Conservation (phyloP, 2,888 invertebrate genomes). For the Cetonia aurata region DNA sequence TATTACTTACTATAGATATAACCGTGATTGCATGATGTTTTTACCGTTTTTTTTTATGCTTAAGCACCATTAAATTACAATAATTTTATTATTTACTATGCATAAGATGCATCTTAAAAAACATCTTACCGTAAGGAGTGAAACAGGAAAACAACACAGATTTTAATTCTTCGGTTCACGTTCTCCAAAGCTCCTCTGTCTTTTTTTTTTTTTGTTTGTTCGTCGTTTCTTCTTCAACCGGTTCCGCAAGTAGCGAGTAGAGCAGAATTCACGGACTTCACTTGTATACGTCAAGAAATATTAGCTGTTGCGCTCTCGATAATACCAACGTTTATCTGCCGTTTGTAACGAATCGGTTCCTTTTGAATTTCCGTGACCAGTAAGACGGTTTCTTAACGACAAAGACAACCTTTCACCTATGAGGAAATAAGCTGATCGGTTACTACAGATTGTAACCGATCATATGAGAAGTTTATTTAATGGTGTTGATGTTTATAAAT, state of each 20-base stretch:
- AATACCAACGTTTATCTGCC: slow-evolving; percentile 6
- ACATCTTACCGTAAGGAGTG: background rate
- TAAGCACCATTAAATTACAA: slow-evolving; percentile 6
- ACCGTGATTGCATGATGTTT: too few relatives aligned
- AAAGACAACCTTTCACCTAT: slow-evolving; percentile 20
- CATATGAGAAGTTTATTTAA: background rate
- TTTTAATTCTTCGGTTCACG: slow-evolving; percentile 23
- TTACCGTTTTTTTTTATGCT: background rate
- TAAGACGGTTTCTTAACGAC: slow-evolving; percentile 6
- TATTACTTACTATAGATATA: too few relatives aligned
- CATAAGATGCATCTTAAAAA: too few relatives aligned
- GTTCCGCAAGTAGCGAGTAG: slow-evolving; percentile 31
- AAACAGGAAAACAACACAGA: slow-evolving; percentile 18
- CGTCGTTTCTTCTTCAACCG: slow-evolving; percentile 36
- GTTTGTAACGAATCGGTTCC: slow-evolving; percentile 10
- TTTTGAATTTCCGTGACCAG: background rate
- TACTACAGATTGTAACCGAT: too few relatives aligned
- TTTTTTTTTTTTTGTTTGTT: slow-evolving; percentile 17
- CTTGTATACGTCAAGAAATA: slow-evolving; percentile 20
- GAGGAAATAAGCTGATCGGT: background rate
- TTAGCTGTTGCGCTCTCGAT: slow-evolving; percentile 7
- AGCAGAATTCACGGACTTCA: slow-evolving; percentile 26
- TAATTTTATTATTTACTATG: background rate
- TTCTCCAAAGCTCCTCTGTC: slow-evolving; percentile 9
- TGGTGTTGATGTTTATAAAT: background rate